Percentiles rank a stretch among this genome's conserved stretches.
Conservation (phyloP, 1,140 invertebrate species). For the Sycophila sp. region DNA sequence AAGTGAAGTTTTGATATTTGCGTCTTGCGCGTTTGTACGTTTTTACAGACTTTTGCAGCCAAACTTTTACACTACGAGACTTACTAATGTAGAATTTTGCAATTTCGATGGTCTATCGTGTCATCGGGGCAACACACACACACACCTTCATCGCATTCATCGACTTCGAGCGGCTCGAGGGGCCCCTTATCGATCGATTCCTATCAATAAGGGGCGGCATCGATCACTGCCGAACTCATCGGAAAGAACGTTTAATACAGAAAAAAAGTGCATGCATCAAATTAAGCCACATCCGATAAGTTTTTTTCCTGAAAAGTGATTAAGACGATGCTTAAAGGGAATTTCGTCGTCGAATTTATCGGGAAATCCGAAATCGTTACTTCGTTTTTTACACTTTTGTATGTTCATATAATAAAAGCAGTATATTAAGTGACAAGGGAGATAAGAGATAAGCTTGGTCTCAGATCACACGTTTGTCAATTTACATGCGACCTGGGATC, state of each 20-base stretch:
- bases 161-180: conserved; percentile 16
- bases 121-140: conserved; percentile 29
- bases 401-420: too few species aligned
- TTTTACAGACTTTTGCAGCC: conserved; percentile 48
- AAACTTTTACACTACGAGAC: conserved; percentile 39
- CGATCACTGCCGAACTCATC: not conserved
- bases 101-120: conserved; percentile 29
- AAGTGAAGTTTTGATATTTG: conserved; percentile 44
- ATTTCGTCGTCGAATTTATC: conserved; percentile 10
- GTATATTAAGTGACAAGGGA: too few species aligned
- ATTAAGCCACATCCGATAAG: not conserved
- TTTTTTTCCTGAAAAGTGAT: conserved; percentile 7
- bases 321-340: not conserved
- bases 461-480: too few species aligned
- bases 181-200: not conserved
- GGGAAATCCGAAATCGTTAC: not conserved
- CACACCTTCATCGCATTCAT: conserved; percentile 23
- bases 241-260: conserved; percentile 2
- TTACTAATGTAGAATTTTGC: conserved; percentile 31
- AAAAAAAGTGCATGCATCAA: not conserved
- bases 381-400: too few species aligned
- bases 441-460: too few species aligned
- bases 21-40: conserved; percentile 47
- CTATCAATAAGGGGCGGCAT: not conserved
- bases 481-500: too few species aligned